These are phyloP conservation scores for Babylonia areolata DNA, from an alignment of 1,140 invertebrate species.

Conservation along the genomic window DNA sequence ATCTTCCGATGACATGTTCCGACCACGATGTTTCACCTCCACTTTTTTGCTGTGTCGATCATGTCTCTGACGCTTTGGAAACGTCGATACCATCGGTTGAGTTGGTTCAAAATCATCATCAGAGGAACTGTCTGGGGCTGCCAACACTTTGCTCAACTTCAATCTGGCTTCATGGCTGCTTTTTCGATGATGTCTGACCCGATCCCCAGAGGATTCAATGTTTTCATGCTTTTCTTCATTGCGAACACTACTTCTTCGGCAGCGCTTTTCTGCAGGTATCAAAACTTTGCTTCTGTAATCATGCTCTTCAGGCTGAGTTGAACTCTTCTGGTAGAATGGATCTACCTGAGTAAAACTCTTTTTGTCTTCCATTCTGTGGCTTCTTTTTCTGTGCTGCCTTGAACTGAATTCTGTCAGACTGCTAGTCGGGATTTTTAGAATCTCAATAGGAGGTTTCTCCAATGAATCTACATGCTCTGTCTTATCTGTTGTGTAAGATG, in stretches of 20 bases:
- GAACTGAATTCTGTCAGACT: not conserved
- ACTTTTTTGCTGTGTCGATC: not conserved
- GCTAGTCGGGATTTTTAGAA: not conserved
- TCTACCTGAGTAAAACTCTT: not conserved
- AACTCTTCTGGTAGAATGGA: not conserved
- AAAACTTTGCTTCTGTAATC: not conserved
- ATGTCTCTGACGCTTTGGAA: not conserved
- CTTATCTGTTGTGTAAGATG: not conserved
- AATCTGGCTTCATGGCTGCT: constrained; percentile 21
- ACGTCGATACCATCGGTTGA: not conserved
- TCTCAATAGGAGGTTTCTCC: not conserved
- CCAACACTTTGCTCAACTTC: constrained; percentile 29
- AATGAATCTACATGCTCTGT: not conserved
- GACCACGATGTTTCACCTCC: not conserved
- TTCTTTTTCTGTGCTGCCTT: not conserved
- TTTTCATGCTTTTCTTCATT: not conserved
- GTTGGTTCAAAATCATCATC: constrained; percentile 34
- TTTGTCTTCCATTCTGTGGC: not conserved
- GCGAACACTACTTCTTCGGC: not conserved
- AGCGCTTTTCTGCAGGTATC: not conserved
- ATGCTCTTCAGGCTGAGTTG: not conserved
- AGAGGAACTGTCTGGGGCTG: constrained; percentile 5
- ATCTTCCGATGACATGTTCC: not conserved
- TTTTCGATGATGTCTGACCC: not conserved
- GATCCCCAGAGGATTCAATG: not conserved